These are phyloP conservation scores for Callipepla californica DNA, from an alignment of 2,113 vertebrate species.

Conservation along the genomic window DNA sequence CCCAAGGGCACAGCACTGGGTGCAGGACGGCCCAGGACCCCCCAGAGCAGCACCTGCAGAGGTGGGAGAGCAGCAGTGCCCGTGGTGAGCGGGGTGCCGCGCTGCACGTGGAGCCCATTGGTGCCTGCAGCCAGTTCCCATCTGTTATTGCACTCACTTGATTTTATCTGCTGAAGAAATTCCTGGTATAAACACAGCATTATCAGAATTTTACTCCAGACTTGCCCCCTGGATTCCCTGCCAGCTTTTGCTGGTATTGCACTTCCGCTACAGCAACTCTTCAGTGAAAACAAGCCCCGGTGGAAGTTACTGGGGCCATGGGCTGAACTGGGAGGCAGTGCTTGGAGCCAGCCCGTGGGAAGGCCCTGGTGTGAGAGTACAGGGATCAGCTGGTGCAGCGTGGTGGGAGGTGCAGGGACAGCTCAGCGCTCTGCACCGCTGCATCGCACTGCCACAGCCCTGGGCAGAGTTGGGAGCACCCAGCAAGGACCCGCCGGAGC, in stretches of 20 bases:
- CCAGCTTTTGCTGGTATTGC: constrained; percentile 54
- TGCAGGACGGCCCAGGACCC: not conserved
- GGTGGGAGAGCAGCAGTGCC: fast-evolving
- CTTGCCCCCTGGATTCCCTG: constrained; percentile 44
- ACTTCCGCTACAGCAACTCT: not conserved
- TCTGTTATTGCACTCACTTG: constrained; percentile 27
- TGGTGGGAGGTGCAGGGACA: not conserved
- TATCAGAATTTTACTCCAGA: constrained; percentile 43
- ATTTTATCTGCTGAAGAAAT: constrained; percentile 64
- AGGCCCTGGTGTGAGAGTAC: not conserved
- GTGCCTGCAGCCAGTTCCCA: constrained; percentile 13
- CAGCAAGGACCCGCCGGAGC: not conserved
- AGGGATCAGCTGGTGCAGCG: constrained; percentile 7
- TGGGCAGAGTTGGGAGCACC: not conserved
- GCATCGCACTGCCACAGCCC: not conserved
- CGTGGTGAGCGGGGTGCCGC: not conserved
- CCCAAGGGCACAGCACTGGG: fast-evolving
- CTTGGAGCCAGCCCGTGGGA: not conserved
- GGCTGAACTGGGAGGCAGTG: not conserved
- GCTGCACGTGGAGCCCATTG: not conserved
- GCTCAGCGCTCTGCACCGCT: fast-evolving
- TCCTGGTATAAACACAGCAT: constrained; percentile 61
- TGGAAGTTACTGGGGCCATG: not conserved
- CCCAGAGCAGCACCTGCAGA: not conserved
- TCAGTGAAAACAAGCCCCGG: not conserved